Evolutionary conservation across 2,888 invertebrate species (phyloP).

Genomic region (Oxycera nigricornis): DNA sequence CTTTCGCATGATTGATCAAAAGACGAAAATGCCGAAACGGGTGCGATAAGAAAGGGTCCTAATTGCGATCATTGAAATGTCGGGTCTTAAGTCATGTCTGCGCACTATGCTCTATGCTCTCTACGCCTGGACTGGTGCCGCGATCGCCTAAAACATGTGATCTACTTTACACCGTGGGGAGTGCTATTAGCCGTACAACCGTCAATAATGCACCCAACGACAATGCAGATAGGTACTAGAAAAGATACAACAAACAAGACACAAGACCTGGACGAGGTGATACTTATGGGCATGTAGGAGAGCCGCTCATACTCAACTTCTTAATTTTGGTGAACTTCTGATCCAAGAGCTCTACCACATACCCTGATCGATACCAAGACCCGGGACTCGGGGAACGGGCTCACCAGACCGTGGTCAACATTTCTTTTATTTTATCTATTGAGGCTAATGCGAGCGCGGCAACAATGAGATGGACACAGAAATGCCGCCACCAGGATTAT

Average conservation of each 20-base stretch:
- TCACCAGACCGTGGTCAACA: slow-evolving; percentile 38
- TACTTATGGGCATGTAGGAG: slow-evolving; percentile 5
- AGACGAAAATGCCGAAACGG: slow-evolving; percentile 22
- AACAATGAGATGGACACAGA: slow-evolving; percentile 39
- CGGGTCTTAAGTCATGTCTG: slow-evolving; percentile 23
- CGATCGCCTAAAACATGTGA: slow-evolving; percentile 34
- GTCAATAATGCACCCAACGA: slow-evolving; percentile 1
- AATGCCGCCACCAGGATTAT: slow-evolving; percentile 40
- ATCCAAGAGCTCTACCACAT: slow-evolving; percentile 24
- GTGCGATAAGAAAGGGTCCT: slow-evolving; percentile 39
- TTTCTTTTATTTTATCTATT: slow-evolving; percentile 37
- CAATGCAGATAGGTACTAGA: slow-evolving; percentile 11
- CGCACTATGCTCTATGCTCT: neutral
- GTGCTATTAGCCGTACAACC: slow-evolving; percentile 26
- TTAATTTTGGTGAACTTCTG: slow-evolving; percentile 32
- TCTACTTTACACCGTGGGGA: slow-evolving; percentile 40
- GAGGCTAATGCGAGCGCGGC: slow-evolving; percentile 16
- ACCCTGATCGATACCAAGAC: too few species aligned
- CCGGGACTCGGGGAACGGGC: neutral
- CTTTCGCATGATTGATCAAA: slow-evolving; percentile 40
- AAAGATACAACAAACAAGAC: slow-evolving; percentile 23
- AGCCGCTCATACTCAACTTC: slow-evolving; percentile 24
- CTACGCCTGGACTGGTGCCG: neutral
- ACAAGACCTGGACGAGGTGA: slow-evolving; percentile 14
- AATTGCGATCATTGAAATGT: slow-evolving; percentile 37